These are phyloP conservation scores for Galemys pyrenaicus DNA, from an alignment of 2,113 vertebrate species.

Conservation along the genomic window DNA sequence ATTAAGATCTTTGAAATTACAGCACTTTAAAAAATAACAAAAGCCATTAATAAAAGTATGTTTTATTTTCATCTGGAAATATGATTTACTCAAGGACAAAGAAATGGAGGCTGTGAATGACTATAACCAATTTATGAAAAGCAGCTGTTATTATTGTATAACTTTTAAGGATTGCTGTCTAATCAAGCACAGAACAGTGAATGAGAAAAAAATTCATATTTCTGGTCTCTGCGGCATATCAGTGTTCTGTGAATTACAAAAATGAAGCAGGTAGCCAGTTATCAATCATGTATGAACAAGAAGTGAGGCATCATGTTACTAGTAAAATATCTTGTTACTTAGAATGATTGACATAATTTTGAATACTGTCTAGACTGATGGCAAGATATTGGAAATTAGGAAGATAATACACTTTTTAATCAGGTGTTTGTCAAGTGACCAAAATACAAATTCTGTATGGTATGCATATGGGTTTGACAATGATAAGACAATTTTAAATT, in stretches of 20 bases:
- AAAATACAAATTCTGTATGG: slow-evolving; percentile 68
- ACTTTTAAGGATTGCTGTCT: background rate
- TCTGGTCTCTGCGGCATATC: background rate
- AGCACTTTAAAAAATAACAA: slow-evolving; percentile 59
- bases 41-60: slow-evolving; percentile 31
- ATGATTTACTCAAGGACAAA: slow-evolving; percentile 30
- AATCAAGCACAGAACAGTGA: slow-evolving; percentile 16
- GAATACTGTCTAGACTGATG: slow-evolving; percentile 61
- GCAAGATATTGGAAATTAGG: slow-evolving; percentile 57
- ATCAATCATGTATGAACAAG: background rate
- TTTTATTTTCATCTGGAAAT: slow-evolving; percentile 55
- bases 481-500: slow-evolving; percentile 79
- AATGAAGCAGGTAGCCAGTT: background rate
- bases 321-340: background rate
- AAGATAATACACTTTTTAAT: slow-evolving; percentile 64
- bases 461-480: slow-evolving; percentile 71
- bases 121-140: slow-evolving; percentile 32
- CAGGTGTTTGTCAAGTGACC: slow-evolving; percentile 72
- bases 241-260: background rate
- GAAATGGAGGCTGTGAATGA: slow-evolving; percentile 22
- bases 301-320: background rate
- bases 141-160: background rate
- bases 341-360: slow-evolving; percentile 28
- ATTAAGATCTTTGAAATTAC: slow-evolving; percentile 59
- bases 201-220: background rate